These are phyloP conservation scores for Polyommatus icarus DNA, from an alignment of 2,888 invertebrate genomes.

Conservation along the genomic window DNA sequence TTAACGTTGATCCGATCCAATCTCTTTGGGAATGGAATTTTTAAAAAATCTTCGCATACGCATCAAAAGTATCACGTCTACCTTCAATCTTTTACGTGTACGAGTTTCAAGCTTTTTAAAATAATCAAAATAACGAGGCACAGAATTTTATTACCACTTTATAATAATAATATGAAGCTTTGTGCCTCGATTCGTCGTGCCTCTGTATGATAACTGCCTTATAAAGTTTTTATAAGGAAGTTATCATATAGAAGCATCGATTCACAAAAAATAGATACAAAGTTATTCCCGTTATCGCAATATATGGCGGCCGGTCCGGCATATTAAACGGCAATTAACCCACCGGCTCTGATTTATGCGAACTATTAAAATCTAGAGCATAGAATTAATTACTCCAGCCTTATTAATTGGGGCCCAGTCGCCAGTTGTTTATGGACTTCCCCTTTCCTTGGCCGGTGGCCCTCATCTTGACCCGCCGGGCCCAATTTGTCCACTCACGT, in stretches of 20 bases:
- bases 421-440: slow-evolving; percentile 76
- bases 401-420: slow-evolving; percentile 78
- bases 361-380: slow-evolving; percentile 80
- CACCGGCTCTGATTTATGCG: slow-evolving; percentile 78
- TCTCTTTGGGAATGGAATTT: neutral
- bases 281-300: slow-evolving; percentile 45
- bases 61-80: too few species aligned
- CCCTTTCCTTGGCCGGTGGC: slow-evolving; percentile 61
- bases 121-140: too few species aligned
- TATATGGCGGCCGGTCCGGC: slow-evolving; percentile 59
- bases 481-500: slow-evolving; percentile 78
- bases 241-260: neutral
- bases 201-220: too few species aligned
- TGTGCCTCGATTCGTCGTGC: too few species aligned
- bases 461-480: slow-evolving; percentile 75
- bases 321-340: slow-evolving; percentile 79
- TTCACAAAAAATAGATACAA: slow-evolving; percentile 9
- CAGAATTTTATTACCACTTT: too few species aligned
- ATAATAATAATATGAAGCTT: too few species aligned
- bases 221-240: neutral
- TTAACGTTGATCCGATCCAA: too few species aligned
- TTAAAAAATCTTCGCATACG: neutral
- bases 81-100: too few species aligned
- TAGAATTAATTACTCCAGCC: slow-evolving; percentile 79
- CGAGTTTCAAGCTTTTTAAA: too few species aligned